Evolutionary conservation across 2,888 invertebrate genomes (phyloP), one percentile per base, ranked within the genome.

Genomic region (Candidula unifasciata): DNA sequence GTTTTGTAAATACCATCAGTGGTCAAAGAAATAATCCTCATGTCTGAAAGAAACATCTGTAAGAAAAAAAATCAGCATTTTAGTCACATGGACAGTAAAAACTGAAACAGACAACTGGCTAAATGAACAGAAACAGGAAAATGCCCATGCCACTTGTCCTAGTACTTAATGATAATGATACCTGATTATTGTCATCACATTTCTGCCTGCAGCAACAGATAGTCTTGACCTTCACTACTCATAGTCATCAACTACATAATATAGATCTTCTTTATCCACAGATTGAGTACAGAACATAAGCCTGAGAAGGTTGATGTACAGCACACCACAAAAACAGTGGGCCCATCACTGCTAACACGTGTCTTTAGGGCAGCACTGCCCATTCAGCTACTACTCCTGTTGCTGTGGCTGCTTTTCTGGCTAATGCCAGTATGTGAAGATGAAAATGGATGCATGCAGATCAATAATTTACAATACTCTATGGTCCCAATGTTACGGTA

Each of bases 311-410:
- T 52, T 54, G 66, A n/a, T 6, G 35, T 73, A 30, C 37, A 37
- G 16, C 10, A 18, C 16, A 24, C 27, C 27, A 16, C 13, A 18
- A 54, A 33, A 69, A 33, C 37, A 33, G 69, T 57, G 68, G 78
- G 84, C n/a, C 66, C 69, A 52, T 85, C 96, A 88, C 97, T 97
- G 95, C 95, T 98, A 93, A 96, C 97, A 90, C 96, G 98, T 92
- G 98, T 98, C 90, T 96, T 98, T 88, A 95, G 97, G 93, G 97
- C 97, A 82, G 97, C 98, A 37, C 95, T 98, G 89, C 98, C 98
- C 82, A 97, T 99, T 93, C 98, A 99, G 95, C 97, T 98, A 87
- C 95, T 99, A 91, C 96, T 99, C 95, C 95, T 99, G 90, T 95
- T 99, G 87, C 95, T 99, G 91, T 95, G 99, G 91, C 98, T 98